Evolutionary conservation across 2,113 vertebrate genomes (phyloP).

Genomic region (Proterorhinus semilunaris): DNA sequence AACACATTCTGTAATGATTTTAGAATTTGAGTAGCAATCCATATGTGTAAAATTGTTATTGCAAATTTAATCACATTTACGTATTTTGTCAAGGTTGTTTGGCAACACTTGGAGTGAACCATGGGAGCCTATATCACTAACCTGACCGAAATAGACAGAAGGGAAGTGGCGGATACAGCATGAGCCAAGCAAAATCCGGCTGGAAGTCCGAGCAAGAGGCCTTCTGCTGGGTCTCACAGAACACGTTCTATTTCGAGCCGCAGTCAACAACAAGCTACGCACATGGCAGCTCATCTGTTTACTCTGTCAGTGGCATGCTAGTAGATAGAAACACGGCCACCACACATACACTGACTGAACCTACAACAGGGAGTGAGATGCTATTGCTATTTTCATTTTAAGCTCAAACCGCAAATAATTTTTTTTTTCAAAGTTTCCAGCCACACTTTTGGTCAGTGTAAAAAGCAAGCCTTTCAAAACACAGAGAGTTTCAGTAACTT

Average conservation of each 20-base stretch:
- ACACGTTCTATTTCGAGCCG: constrained; percentile 55
- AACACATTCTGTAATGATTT: not conserved
- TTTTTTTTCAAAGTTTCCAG: not conserved
- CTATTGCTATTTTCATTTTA: not conserved
- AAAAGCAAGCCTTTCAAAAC: not conserved
- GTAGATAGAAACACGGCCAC: not conserved
- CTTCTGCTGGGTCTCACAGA: constrained; percentile 30
- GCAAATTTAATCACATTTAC: too few relatives aligned
- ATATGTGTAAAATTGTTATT: not conserved
- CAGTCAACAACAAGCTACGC: constrained; percentile 49
- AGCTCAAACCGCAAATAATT: not conserved
- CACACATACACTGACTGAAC: not conserved
- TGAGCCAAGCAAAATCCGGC: constrained; percentile 9
- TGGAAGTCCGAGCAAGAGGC: constrained; percentile 31
- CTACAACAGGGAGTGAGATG: not conserved
- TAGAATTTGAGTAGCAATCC: not conserved
- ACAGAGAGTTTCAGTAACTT: not conserved
- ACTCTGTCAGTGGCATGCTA: constrained; percentile 26
- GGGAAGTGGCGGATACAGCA: constrained; percentile 7
- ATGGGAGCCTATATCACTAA: constrained; percentile 39
- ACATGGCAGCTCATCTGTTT: constrained; percentile 47
- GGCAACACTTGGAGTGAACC: not conserved
- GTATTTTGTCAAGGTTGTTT: too few relatives aligned
- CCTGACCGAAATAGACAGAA: constrained; percentile 13
- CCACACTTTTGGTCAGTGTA: not conserved